Evolutionary conservation across 2,888 invertebrate genomes (phyloP), one percentile per base, ranked within the genome.

Genomic region (Lasioglossum lativentre): DNA sequence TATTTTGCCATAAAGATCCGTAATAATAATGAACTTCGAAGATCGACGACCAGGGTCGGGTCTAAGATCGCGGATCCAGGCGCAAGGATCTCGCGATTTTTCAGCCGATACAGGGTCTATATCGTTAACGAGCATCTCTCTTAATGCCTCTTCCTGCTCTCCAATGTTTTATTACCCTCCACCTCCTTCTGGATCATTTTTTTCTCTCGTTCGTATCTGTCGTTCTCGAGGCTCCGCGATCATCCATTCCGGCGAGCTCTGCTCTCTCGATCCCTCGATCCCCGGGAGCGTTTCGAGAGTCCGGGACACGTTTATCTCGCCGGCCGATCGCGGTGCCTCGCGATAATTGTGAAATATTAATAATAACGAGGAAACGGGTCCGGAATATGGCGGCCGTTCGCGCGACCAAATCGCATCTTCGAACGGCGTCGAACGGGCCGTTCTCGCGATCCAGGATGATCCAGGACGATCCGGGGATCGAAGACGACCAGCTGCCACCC

Each of bases 271-370:
- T 80, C 76, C 82, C 82, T 56, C 68, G 80, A 82, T 84, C 63
- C 83, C 84, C 88, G 78, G 86, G 80, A 89, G 88, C 88, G 83
- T 86, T 90, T 82, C 88, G 85, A 87, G 85, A 87, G 66, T 23
- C 34, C 82, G 75, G 70, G 86, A 66, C 75, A 34, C 86, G 82
- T 85, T 90, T 92, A 91, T 92, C 90, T 74, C 14, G 79, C 47
- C 86, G 81, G 80, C 80, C 89, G 89, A 92, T 92, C 91, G 88
- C 89, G 86, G 88, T 88, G 89, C 83, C 83, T 82, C 82, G 89
- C 89, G 90, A 92, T 92, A 93, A 92, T 93, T 93, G 92, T 91
- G 92, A 92, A 93, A 93, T 92, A 93, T 92, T 92, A 93, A 93
- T 93, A 92, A 92, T 91, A 92, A 93, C 88, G 91, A 92, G 92